phyloP scores from a whole-genome alignment of 2,888 invertebrate species.

The Melinaea marsaeus region DNA sequence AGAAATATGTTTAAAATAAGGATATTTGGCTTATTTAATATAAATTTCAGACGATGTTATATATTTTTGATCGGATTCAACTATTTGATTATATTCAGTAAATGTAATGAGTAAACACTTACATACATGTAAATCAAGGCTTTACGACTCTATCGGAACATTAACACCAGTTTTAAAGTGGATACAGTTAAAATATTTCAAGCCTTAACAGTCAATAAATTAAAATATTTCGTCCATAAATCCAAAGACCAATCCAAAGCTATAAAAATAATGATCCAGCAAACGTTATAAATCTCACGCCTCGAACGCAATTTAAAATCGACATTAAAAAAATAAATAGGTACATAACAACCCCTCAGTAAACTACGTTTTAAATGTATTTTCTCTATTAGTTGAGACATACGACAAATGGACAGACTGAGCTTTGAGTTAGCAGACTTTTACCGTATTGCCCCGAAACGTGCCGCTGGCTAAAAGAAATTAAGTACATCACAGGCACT shows the following conservation, averaged over 20 bases:
- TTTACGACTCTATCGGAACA: constrained; percentile 1
- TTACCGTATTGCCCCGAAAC: constrained; percentile 46
- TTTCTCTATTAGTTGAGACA: constrained; percentile 55
- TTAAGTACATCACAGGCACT: constrained; percentile 26
- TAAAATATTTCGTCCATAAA: constrained; percentile 31
- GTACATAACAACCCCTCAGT: constrained; percentile 31
- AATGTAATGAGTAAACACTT: not conserved
- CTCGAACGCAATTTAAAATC: constrained; percentile 32
- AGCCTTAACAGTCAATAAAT: constrained; percentile 31
- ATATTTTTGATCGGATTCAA: too few relatives aligned
- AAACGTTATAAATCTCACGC: constrained; percentile 32
- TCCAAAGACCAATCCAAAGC: constrained; percentile 40
- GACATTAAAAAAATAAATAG: constrained; percentile 35
- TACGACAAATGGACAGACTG: constrained; percentile 55
- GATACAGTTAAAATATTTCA: constrained; percentile 28
- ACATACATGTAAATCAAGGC: not conserved
- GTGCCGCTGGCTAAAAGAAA: constrained; percentile 42
- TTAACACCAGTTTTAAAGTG: constrained; percentile 14
- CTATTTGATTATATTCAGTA: not conserved
- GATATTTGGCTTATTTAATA: too few relatives aligned
- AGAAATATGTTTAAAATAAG: too few relatives aligned
- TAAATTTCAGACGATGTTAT: too few relatives aligned
- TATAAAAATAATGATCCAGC: constrained; percentile 34
- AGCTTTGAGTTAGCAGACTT: constrained; percentile 57
- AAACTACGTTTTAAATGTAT: constrained; percentile 53